These are phyloP conservation scores for Trachurus trachurus DNA, from an alignment of 2,797 vertebrate genomes.

Conservation along the genomic window DNA sequence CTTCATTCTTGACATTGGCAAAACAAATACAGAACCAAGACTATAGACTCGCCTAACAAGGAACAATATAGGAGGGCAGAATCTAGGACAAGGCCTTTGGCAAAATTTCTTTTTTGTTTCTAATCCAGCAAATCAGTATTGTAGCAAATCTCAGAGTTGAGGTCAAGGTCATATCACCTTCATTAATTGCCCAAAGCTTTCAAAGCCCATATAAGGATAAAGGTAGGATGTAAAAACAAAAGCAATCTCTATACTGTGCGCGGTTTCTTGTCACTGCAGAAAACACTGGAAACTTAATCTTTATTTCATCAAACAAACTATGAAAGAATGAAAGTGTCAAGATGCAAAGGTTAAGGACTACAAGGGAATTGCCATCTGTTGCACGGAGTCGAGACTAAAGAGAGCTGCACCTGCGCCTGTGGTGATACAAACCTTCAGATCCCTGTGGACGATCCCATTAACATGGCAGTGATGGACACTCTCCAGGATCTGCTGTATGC, in stretches of 20 bases:
- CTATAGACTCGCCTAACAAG: slow-evolving; percentile 13
- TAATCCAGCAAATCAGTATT: neutral
- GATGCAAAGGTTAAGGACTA: neutral
- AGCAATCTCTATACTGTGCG: neutral
- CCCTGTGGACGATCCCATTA: slow-evolving; percentile 92
- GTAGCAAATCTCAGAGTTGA: slow-evolving; percentile 11
- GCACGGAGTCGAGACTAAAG: slow-evolving; percentile 16
- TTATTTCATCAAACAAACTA: neutral
- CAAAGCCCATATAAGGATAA: neutral
- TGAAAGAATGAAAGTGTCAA: neutral
- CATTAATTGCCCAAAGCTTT: neutral
- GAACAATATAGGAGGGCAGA: neutral
- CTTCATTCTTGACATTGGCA: slow-evolving; percentile 23
- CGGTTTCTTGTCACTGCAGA: neutral
- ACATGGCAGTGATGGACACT: slow-evolving; percentile 93
- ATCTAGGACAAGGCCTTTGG: neutral
- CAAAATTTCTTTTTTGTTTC: slow-evolving; percentile 1
- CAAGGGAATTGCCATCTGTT: slow-evolving; percentile 13
- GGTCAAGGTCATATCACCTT: slow-evolving; percentile 21
- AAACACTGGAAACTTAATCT: neutral
- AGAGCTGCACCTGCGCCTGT: slow-evolving; percentile 28
- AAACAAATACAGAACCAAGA: slow-evolving; percentile 12
- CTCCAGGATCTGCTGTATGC: slow-evolving; percentile 94
- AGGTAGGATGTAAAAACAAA: neutral
- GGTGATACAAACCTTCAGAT: slow-evolving; percentile 89